Base-by-base conservation (phyloP, 1,140 invertebrate species). In the Drosophila busckii region DNA sequence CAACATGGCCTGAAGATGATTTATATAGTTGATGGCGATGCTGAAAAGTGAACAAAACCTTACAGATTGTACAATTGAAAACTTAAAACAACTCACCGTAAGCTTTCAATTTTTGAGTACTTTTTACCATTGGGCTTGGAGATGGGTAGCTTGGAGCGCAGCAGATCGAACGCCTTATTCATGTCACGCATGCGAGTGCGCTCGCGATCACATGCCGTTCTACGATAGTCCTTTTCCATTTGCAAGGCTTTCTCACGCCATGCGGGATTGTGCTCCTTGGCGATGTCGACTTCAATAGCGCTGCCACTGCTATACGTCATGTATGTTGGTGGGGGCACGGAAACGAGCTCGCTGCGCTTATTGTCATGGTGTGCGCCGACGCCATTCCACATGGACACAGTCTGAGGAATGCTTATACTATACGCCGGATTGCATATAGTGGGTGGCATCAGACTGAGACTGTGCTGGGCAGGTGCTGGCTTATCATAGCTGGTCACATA, bases 101-200 rank as follows among this genome's bases (percentile, higher is more conserved):
- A 88, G 16, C 93, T 94, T 82, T 96, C 95, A 49, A 96, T 96
- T 88, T 96, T 96, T 1, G 94, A 95, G 58, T 95, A 91, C 85
- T 95, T 96, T 84, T 96, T 96, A n/a, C 95, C 95, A 4, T 93
- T 93, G 0, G 94, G 94, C 73, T 95, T 95, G 31, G 91, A 92
- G 25, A 92, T 91, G 1, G 95, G 94, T 37, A 96, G 86, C 78
- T 93, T 92, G 15, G 93, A 92, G 25, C 95, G 89, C 10, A 96
- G 87, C 16, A 92, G 82, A 69, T 96, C 94, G 70, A 95, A 96
- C 0, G 95, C 95, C 28, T 91, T 90, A 85, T 96, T 96, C 95
- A 96, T 96, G 61, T 96, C 94, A 1, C 93, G 89, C 95, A 96
- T 96, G 22, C 95, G 88, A 0, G 93, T 95, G 8, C 95, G 87